phyloP scores from a whole-genome alignment of 2,797 vertebrate species.

The Eidolon dupreanum region DNA sequence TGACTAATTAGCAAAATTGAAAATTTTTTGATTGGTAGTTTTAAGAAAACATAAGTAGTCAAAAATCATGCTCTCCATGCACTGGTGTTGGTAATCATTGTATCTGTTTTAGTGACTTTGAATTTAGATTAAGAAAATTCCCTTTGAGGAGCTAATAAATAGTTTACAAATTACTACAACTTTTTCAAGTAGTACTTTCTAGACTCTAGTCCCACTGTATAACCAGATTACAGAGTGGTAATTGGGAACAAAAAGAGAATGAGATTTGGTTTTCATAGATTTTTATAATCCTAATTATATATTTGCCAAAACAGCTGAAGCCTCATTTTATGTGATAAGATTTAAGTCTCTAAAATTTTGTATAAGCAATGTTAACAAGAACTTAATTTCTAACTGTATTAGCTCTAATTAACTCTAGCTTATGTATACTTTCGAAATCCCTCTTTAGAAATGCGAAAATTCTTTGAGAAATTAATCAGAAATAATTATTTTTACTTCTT shows the following conservation, averaged over 20 bases:
- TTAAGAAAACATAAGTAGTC: slow-evolving; percentile 46
- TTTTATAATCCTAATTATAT: slow-evolving; percentile 41
- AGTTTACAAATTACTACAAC: slow-evolving; percentile 20
- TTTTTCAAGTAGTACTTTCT: slow-evolving; percentile 20
- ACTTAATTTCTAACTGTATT: background rate
- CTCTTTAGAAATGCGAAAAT: slow-evolving; percentile 40
- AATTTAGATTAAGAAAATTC: slow-evolving; percentile 43
- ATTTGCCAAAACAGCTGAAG: slow-evolving; percentile 30
- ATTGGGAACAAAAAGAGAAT: slow-evolving; percentile 46
- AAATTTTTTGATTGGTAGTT: background rate
- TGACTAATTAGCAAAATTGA: slow-evolving; percentile 31
- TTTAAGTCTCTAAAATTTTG: slow-evolving; percentile 29
- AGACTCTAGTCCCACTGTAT: background rate
- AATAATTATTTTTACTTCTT: slow-evolving; percentile 12
- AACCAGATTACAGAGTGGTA: slow-evolving; percentile 16
- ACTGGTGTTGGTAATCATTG: background rate
- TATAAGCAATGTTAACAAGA: slow-evolving; percentile 10
- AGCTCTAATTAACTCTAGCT: slow-evolving; percentile 1
- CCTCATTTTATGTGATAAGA: slow-evolving; percentile 47
- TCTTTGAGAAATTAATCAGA: background rate
- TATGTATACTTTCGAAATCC: slow-evolving; percentile 3
- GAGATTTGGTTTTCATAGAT: slow-evolving; percentile 33
- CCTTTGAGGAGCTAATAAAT: background rate
- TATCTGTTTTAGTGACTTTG: slow-evolving; percentile 40
- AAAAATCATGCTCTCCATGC: background rate